Evolutionary conservation across 2,888 invertebrate genomes (phyloP).

Genomic region (Conops quadrifasciatus): DNA sequence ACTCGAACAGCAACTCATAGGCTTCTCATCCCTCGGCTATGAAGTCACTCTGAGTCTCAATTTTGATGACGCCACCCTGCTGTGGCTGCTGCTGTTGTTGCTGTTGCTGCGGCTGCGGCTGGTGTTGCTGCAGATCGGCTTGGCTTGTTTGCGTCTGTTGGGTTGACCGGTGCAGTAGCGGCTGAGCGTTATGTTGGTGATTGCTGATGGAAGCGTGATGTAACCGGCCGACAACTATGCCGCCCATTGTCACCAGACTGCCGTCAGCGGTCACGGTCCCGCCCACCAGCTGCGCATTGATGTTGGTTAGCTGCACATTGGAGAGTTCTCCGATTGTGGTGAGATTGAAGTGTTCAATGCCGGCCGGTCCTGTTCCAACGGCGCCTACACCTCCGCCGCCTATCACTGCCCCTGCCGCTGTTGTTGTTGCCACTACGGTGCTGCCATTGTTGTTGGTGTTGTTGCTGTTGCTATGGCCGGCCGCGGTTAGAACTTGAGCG

Average conservation of each 20-base stretch:
- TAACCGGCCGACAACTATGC: slow-evolving; percentile 59
- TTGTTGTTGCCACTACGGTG: slow-evolving; percentile 47
- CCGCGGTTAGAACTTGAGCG: slow-evolving; percentile 46
- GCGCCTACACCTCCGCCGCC: slow-evolving; percentile 8
- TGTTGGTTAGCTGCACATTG: slow-evolving; percentile 47
- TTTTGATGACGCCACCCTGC: slow-evolving; percentile 27
- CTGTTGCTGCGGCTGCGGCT: slow-evolving; percentile 12
- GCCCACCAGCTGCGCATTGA: slow-evolving; percentile 54
- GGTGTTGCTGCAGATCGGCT: slow-evolving; percentile 36
- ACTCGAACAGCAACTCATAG: slow-evolving; percentile 55
- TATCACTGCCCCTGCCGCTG: slow-evolving; percentile 5
- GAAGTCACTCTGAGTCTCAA: slow-evolving; percentile 33
- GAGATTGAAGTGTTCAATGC: slow-evolving; percentile 55
- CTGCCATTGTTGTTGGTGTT: slow-evolving; percentile 46
- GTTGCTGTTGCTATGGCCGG: slow-evolving; percentile 46
- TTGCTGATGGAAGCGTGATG: slow-evolving; percentile 46
- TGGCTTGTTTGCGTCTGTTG: slow-evolving; percentile 40
- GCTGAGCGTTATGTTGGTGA: slow-evolving; percentile 26
- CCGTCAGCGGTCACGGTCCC: slow-evolving; percentile 60
- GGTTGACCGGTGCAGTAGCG: slow-evolving; percentile 34
- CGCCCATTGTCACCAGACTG: slow-evolving; percentile 60
- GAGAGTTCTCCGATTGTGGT: slow-evolving; percentile 55
- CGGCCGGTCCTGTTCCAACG: slow-evolving; percentile 23
- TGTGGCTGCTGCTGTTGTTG: slow-evolving; percentile 13
- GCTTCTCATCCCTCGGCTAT: slow-evolving; percentile 57